These are phyloP conservation scores for Atlantisia rogersi DNA, from an alignment of 2,113 vertebrate species.

Conservation along the genomic window DNA sequence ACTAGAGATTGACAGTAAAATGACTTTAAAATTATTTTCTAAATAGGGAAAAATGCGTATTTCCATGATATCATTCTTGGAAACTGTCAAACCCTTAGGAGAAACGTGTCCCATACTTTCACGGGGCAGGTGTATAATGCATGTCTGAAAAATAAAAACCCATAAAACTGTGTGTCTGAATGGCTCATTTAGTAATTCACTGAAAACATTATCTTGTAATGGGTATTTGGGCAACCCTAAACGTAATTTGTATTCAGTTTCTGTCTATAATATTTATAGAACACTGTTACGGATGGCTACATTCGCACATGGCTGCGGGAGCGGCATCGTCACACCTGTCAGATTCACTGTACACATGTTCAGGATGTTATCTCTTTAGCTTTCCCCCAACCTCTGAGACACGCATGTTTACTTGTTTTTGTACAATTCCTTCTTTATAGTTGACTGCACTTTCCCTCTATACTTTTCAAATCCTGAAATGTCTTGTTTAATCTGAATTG, in stretches of 20 bases:
- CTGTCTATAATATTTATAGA: neutral
- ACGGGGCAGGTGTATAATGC: neutral
- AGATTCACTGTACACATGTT: neutral
- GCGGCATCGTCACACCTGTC: neutral
- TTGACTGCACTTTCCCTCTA: neutral
- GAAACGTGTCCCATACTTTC: neutral
- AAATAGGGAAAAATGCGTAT: neutral
- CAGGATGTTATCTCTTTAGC: neutral
- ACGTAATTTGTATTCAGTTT: neutral
- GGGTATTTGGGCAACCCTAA: neutral
- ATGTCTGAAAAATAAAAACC: neutral
- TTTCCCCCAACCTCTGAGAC: neutral
- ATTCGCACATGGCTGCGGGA: neutral
- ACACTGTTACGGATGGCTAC: neutral
- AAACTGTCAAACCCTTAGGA: neutral
- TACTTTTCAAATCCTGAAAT: constrained; percentile 39
- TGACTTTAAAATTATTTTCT: constrained; percentile 9
- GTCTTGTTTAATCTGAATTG: constrained; percentile 57
- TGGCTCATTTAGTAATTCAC: neutral
- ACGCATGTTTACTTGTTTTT: neutral
- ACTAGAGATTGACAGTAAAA: constrained; percentile 25
- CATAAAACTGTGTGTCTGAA: neutral
- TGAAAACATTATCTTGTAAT: neutral
- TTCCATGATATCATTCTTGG: neutral
- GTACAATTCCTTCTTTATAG: neutral